These are phyloP conservation scores for Calameuta idolon DNA, from an alignment of 2,888 invertebrate species.

Conservation along the genomic window DNA sequence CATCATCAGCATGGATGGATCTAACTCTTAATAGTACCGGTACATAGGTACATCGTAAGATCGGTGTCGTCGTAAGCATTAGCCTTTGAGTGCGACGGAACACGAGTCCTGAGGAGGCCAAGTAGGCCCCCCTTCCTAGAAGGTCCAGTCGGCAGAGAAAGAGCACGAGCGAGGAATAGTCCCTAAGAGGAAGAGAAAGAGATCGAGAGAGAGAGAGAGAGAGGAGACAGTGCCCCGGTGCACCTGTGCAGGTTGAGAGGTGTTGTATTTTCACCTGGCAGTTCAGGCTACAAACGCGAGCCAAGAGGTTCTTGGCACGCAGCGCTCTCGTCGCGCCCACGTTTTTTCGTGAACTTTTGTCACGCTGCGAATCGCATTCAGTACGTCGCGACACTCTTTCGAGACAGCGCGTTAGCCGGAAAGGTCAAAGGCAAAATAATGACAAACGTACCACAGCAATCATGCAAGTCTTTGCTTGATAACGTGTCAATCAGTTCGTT, in stretches of 20 bases:
- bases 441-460: background rate
- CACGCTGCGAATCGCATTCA: background rate
- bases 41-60: background rate
- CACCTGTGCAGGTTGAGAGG: slow-evolving; percentile 61
- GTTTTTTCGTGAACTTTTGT: slow-evolving; percentile 2
- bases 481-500: background rate
- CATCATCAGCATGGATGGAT: background rate
- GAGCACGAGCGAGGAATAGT: background rate
- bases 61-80: background rate
- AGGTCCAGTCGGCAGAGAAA: slow-evolving; percentile 6
- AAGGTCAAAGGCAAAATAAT: background rate
- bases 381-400: background rate
- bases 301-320: slow-evolving; percentile 49
- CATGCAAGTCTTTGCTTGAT: background rate
- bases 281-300: slow-evolving; percentile 61
- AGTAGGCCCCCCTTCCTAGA: slow-evolving; percentile 53
- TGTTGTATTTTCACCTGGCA: slow-evolving; percentile 66
- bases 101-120: slow-evolving; percentile 28
- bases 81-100: background rate
- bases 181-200: background rate
- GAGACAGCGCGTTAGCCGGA: background rate
- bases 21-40: background rate
- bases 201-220: background rate
- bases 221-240: slow-evolving; percentile 36
- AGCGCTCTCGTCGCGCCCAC: slow-evolving; percentile 22